Conservation (phyloP, 2,113 vertebrate genomes). For the Morone saxatilis region DNA sequence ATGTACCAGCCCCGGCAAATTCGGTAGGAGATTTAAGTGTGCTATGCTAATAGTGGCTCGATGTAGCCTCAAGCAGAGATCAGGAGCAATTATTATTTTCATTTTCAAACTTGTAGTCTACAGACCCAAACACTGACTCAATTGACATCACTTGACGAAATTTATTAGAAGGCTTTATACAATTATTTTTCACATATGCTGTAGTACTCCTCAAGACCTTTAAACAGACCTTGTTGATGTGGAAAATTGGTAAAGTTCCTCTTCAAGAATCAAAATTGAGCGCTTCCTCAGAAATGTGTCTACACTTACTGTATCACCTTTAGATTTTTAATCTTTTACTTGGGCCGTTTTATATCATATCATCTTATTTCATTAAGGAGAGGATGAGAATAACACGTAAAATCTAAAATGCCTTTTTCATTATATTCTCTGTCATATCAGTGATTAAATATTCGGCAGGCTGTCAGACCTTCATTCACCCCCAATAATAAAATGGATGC, state of each 20-base stretch:
- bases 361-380: background rate
- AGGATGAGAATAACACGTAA: background rate
- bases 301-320: background rate
- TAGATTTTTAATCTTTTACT: background rate
- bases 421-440: constrained; percentile 12
- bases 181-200: background rate
- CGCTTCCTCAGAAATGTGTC: background rate
- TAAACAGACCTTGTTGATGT: background rate
- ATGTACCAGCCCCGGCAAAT: background rate
- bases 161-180: background rate
- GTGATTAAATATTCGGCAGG: constrained; percentile 2
- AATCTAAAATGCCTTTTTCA: constrained; percentile 15
- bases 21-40: background rate
- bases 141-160: background rate
- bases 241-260: background rate
- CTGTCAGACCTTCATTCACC: constrained; percentile 12
- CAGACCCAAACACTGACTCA: background rate
- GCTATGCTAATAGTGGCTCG: background rate
- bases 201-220: background rate
- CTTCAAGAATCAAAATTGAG: background rate
- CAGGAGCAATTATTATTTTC: background rate
- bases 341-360: constrained; percentile 1
- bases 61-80: background rate
- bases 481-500: constrained; percentile 30
- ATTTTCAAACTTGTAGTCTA: background rate